Evolutionary conservation across 2,797 vertebrate species (phyloP).

Genomic region (Silurus lanzhouensis): DNA sequence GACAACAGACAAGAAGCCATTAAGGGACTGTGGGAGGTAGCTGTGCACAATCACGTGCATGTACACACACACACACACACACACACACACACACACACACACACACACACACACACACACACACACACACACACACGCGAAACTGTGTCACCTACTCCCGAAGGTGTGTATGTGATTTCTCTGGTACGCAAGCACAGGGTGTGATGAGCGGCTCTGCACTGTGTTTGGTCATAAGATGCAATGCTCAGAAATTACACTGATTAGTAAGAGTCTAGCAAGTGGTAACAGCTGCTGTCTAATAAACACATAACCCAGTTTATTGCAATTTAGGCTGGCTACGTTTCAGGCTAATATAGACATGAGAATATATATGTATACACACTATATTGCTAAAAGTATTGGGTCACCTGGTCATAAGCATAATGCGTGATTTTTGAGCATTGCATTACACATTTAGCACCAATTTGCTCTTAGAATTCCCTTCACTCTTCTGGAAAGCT

Average conservation of each 20-base stretch:
- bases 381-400: too few species aligned
- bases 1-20: slow-evolving; percentile 50
- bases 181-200: neutral
- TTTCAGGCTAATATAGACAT: neutral
- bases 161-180: slow-evolving; percentile 18
- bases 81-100: neutral
- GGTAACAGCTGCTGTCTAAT: slow-evolving; percentile 23
- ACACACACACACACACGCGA: slow-evolving; percentile 8
- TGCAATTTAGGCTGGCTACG: neutral
- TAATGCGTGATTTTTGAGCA: too few species aligned
- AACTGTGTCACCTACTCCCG: slow-evolving; percentile 29
- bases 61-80: slow-evolving; percentile 30
- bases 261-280: slow-evolving; percentile 4
- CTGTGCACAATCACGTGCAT: slow-evolving; percentile 8
- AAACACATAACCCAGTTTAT: slow-evolving; percentile 10
- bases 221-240: slow-evolving; percentile 28
- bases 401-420: too few species aligned
- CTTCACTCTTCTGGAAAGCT: too few species aligned
- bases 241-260: neutral
- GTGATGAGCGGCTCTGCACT: slow-evolving; percentile 8
- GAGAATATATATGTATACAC: too few species aligned
- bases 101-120: neutral
- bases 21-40: slow-evolving; percentile 41
- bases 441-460: too few species aligned
- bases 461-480: too few species aligned